Base-by-base conservation (phyloP, 2,888 invertebrate genomes). In the Netelia inedita region DNA sequence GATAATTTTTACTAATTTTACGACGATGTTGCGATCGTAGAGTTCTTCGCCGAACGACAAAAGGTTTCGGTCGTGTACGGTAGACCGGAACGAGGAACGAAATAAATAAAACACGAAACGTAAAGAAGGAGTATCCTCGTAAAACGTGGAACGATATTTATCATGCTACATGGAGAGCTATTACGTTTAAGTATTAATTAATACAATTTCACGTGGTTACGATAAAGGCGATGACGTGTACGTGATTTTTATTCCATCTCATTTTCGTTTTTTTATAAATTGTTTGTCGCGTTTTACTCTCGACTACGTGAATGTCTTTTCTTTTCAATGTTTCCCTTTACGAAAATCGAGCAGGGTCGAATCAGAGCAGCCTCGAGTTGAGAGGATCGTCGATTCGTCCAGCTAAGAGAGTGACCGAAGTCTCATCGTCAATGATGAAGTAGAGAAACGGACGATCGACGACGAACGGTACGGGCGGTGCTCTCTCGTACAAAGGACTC, bases 361-460 rank as follows among this genome's bases (percentile, higher is more conserved):
- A 73, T 94, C 95, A 97, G 94, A 96, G 95, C 94, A 97, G 96
- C 93, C 97, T 95, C 83, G 97, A 96, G 94, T 97, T 97, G 72
- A 97, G 95, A 16, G 98, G 98, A 94, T 98, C 97, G 73, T 97
- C 95, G 93, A 98, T 96, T 92, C 97, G 97, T 85, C 98, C 98
- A 41, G 97, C 96, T 95, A 98, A 97, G 68, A 97, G 95, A 59
- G 97, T 95, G 11, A 97, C 96, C 91, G 97, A 96, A 71, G 97
- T 96, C 91, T 96, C 96, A 71, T 96, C 95, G 93, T 98, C 98
- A 94, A 98, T 95, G 88, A 98, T 97, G 93, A 98, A 98, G 94
- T 97, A 98, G 79, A 97, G 94, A 93, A 98, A 98, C 72, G 98
- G 98, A 94, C 96, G 97, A 85, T 97, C 97, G 14, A 96, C 97